Evolutionary conservation across 2,797 vertebrate genomes (phyloP).

Genomic region (Alfaro cultratus): DNA sequence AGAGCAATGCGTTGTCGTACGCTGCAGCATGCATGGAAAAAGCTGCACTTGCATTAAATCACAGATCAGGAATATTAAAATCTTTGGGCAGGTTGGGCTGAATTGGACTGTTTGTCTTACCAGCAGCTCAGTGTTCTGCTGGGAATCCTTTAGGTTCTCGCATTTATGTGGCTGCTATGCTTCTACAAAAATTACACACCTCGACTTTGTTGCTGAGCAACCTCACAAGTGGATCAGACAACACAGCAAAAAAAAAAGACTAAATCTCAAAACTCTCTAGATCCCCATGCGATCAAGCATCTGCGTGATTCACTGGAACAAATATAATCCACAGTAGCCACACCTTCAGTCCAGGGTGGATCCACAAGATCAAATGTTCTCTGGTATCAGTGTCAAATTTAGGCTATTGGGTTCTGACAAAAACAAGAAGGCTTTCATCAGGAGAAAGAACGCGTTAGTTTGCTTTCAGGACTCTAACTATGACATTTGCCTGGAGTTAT

Average conservation of each 20-base stretch:
- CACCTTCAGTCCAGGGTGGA: not conserved
- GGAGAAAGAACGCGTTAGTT: not conserved
- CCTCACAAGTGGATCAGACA: not conserved
- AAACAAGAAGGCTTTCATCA: not conserved
- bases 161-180: not conserved
- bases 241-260: not conserved
- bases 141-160: not conserved
- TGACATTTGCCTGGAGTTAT: conserved; percentile 6
- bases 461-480: not conserved
- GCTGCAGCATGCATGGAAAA: too few species aligned
- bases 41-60: not conserved
- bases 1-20: conserved; percentile 25
- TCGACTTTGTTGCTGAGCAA: conserved; percentile 12
- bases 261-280: not conserved
- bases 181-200: conserved; percentile 1
- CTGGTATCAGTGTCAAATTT: not conserved
- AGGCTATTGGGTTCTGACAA: not conserved
- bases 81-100: too few species aligned
- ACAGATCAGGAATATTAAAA: conserved; percentile 1
- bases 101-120: not conserved
- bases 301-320: not conserved
- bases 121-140: not conserved
- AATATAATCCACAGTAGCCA: not conserved
- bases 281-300: conserved; percentile 7
- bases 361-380: not conserved